Conservation (phyloP, 1,140 invertebrate genomes). For the Heliothis subflexa region DNA sequence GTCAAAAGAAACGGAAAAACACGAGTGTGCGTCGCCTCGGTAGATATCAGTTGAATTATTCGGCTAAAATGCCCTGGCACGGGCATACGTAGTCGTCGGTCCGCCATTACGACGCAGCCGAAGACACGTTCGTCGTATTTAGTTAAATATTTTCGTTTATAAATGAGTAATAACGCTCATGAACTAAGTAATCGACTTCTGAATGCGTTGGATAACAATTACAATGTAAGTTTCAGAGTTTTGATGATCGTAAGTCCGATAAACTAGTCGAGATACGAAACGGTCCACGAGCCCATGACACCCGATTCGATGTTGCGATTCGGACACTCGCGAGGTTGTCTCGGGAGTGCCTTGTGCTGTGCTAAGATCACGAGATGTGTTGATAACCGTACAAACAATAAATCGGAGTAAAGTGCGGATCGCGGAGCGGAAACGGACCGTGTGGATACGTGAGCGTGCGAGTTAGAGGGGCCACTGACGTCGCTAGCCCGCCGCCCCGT, state of each 20-base stretch:
- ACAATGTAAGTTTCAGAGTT: conserved; percentile 86
- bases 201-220: conserved; percentile 87
- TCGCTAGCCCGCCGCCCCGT: conserved; percentile 78
- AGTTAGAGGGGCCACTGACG: conserved; percentile 83
- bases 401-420: conserved; percentile 56
- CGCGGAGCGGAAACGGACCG: conserved; percentile 67
- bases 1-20: conserved; percentile 87
- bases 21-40: conserved; percentile 85
- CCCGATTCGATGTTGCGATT: conserved; percentile 81
- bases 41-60: conserved; percentile 87
- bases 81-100: conserved; percentile 87
- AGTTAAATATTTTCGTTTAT: conserved; percentile 87
- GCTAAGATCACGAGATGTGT: conserved; percentile 58
- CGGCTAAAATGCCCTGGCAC: conserved; percentile 87
- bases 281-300: conserved; percentile 83
- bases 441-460: conserved; percentile 79
- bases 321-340: conserved; percentile 73
- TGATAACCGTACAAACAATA: conserved; percentile 50
- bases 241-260: conserved; percentile 74
- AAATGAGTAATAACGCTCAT: conserved; percentile 87
- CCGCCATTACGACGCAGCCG: conserved; percentile 86
- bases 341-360: conserved; percentile 60
- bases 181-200: conserved; percentile 87
- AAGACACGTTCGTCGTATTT: conserved; percentile 87
- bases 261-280: conserved; percentile 80